Evolutionary conservation across 2,888 invertebrate species (phyloP).

Genomic region (Villa cingulata): DNA sequence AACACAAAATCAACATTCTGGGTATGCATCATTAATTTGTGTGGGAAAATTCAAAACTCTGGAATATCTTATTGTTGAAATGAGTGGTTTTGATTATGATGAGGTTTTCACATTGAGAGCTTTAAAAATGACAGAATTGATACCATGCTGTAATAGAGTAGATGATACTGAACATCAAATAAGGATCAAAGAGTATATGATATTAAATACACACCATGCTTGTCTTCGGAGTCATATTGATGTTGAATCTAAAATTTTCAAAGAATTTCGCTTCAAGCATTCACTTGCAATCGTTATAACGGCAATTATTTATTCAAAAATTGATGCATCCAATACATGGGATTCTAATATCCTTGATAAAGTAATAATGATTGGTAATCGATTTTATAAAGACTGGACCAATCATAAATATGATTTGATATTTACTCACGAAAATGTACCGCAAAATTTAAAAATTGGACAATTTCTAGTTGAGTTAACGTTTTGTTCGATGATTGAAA

Average conservation of each 20-base stretch:
- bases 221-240: slow-evolving; percentile 23
- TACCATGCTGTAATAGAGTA: slow-evolving; percentile 21
- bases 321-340: slow-evolving; percentile 32
- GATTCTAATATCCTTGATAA: slow-evolving; percentile 24
- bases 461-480: slow-evolving; percentile 23
- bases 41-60: slow-evolving; percentile 25
- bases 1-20: slow-evolving; percentile 17
- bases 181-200: slow-evolving; percentile 24
- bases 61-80: slow-evolving; percentile 21
- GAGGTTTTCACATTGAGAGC: slow-evolving; percentile 23
- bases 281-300: slow-evolving; percentile 25
- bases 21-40: slow-evolving; percentile 23
- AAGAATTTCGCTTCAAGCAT: slow-evolving; percentile 25
- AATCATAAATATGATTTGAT: slow-evolving; percentile 19
- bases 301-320: slow-evolving; percentile 26
- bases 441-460: slow-evolving; percentile 24
- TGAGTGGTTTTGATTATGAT: slow-evolving; percentile 19
- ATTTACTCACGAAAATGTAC: slow-evolving; percentile 25
- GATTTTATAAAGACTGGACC: slow-evolving; percentile 25
- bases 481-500: slow-evolving; percentile 11
- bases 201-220: slow-evolving; percentile 27
- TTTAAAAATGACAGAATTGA: slow-evolving; percentile 22
- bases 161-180: slow-evolving; percentile 7
- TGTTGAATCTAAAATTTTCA: slow-evolving; percentile 23
- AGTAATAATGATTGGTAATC: slow-evolving; percentile 27